Evolutionary conservation across 2,113 vertebrate species (phyloP), one percentile per base, ranked within the genome.

Genomic region (Phalacrocorax brasilianus): DNA sequence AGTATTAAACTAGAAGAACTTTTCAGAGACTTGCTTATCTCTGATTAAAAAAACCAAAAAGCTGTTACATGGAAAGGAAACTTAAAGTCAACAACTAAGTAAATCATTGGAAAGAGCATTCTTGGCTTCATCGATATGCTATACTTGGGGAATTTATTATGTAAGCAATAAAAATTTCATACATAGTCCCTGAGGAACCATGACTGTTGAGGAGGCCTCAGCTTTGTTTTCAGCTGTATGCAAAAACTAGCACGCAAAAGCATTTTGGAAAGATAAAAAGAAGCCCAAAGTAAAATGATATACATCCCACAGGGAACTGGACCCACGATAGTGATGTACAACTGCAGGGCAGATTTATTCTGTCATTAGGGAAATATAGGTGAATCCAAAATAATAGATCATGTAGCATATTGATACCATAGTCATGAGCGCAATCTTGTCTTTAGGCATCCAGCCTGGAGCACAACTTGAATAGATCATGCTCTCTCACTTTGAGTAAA

Each of bases 1-100:
- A 71, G 63, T 94, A 76, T 77, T 95, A 95, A 97, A 85, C 88
- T 44, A 79, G 88, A 91, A 84, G 42, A 97, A 95, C 71, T 88
- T 95, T 87, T 97, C 88, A 73, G 83, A 63, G 30, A 33, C 65
- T 84, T 82, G 53, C 21, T 22, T 73, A 80, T 77, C 38, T 50
- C 70, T 92, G 55, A 75, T 82, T 91, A 76, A 83, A 68, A 80
- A 79, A 45, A 3, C 8, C 40, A 53, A 52, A 56, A 89, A 91
- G 2, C 27, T 52, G 19, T 85, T 72, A 40, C 5, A 8, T 44
- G 20, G 30, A 89, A 65, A 18, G 20, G 42, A 68, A 77, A 50
- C 52, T 84, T 94, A 35, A 88, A 93, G 89, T 84, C 47, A 91
- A 55, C 50, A 93, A 40, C 78, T 47, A 89, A 95, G 92, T 93